Evolutionary conservation across 2,888 invertebrate species (phyloP).

Genomic region (Aromia moschata): DNA sequence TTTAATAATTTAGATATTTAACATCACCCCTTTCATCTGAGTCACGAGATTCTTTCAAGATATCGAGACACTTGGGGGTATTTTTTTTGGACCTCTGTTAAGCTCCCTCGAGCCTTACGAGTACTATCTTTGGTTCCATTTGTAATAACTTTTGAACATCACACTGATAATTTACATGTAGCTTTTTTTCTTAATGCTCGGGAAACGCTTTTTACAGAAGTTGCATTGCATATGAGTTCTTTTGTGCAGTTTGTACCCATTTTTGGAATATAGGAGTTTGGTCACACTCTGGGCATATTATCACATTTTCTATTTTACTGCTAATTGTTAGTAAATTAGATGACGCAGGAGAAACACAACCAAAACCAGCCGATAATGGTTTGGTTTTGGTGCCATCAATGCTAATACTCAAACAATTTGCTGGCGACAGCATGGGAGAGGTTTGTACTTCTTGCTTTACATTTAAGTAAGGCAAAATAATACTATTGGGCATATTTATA

Average conservation of each 20-base stretch:
- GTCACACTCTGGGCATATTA: slow-evolving; percentile 29
- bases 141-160: slow-evolving; percentile 12
- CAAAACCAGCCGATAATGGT: not conserved
- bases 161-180: slow-evolving; percentile 21
- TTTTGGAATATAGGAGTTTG: slow-evolving; percentile 20
- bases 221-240: slow-evolving; percentile 30
- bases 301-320: slow-evolving; percentile 19
- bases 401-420: slow-evolving; percentile 1
- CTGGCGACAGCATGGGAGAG: not conserved
- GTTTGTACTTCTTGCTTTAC: slow-evolving; percentile 8
- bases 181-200: slow-evolving; percentile 24
- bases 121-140: slow-evolving; percentile 3
- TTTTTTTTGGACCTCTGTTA: not conserved
- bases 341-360: slow-evolving; percentile 13
- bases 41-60: not conserved
- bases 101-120: slow-evolving; percentile 8
- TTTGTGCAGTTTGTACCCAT: slow-evolving; percentile 21
- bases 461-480: not conserved
- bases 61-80: slow-evolving; percentile 1
- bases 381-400: not conserved
- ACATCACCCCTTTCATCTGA: not conserved
- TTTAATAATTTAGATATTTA: too few species aligned
- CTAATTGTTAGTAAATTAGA: slow-evolving; percentile 13
- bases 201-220: slow-evolving; percentile 32
- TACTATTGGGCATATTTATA: not conserved